Percentiles rank a stretch among this genome's conserved stretches.
phyloP scores from a whole-genome alignment of 35 echinoderm and acorn worm species.

The Holothuria glaberrima region DNA sequence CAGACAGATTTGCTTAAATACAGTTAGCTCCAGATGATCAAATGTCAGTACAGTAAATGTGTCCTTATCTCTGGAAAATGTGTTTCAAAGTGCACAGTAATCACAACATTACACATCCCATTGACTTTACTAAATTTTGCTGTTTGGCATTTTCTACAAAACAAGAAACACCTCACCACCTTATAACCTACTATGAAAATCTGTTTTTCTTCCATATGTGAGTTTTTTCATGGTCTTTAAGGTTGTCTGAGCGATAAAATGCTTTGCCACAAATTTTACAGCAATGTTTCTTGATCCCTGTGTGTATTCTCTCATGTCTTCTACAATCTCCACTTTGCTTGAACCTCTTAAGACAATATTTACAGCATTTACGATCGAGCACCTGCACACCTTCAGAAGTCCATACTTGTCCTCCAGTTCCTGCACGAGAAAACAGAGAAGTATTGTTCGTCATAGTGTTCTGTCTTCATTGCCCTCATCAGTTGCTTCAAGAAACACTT shows the following conservation, averaged over 20 bases:
- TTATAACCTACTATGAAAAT: neutral
- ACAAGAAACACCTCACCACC: no score
- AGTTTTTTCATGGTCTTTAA: constrained; percentile 39
- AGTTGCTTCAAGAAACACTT: no score
- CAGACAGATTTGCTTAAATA: no score
- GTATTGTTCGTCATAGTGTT: neutral
- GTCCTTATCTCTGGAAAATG: no score
- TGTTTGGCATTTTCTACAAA: no score
- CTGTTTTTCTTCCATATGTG: constrained; percentile 1
- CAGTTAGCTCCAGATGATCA: no score
- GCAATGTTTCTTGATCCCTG: neutral
- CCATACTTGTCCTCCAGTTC: neutral
- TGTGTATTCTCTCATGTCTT: constrained; percentile 32
- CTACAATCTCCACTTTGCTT: constrained; percentile 27
- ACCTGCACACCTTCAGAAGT: neutral
- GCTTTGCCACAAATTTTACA: constrained; percentile 22
- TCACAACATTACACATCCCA: no score
- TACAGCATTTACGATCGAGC: constrained; percentile 23
- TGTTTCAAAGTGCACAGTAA: no score
- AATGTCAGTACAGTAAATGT: no score
- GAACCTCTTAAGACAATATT: constrained; percentile 17
- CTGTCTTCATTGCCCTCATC: no score
- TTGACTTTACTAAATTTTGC: no score
- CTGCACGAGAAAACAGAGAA: constrained; percentile 29
- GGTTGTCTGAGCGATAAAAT: constrained; percentile 48